phyloP scores from a whole-genome alignment of 2,797 vertebrate genomes.

The Lagorchestes hirsutus region DNA sequence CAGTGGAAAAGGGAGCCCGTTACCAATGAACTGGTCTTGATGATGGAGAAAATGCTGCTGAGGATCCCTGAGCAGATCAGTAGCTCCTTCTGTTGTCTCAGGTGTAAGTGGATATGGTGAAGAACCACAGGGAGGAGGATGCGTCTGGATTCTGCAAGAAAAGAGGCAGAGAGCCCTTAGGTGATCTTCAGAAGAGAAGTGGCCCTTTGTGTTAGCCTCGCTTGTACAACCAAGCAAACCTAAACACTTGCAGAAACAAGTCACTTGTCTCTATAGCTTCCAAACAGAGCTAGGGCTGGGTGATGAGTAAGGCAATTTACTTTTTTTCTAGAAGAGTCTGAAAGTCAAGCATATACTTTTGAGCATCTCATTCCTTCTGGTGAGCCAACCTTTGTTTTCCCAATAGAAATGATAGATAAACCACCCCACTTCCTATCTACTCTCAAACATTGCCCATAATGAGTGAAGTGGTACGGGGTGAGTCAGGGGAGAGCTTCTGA shows the following conservation, averaged over 20 bases:
- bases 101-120: constrained; percentile 98
- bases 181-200: constrained; percentile 27
- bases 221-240: neutral
- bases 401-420: neutral
- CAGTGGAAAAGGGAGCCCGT: constrained; percentile 58
- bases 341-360: neutral
- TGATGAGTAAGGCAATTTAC: neutral
- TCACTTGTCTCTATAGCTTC: constrained; percentile 29
- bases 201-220: constrained; percentile 4
- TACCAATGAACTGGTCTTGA: constrained; percentile 98
- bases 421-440: constrained; percentile 8
- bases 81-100: constrained; percentile 98
- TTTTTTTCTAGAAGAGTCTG: neutral
- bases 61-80: constrained; percentile 99
- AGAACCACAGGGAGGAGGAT: constrained; percentile 98
- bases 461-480: constrained; percentile 17
- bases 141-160: constrained; percentile 93
- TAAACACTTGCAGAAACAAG: neutral
- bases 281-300: neutral
- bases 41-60: constrained; percentile 98
- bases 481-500: neutral
- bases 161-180: constrained; percentile 56
- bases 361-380: neutral
- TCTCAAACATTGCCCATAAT: neutral
- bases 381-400: neutral